A percentile compares a stretch with the other conserved stretches of the same genome.
These are phyloP conservation scores for Cryptocheilus praepositus DNA, from an alignment of 2,888 invertebrate species.

Conservation along the genomic window DNA sequence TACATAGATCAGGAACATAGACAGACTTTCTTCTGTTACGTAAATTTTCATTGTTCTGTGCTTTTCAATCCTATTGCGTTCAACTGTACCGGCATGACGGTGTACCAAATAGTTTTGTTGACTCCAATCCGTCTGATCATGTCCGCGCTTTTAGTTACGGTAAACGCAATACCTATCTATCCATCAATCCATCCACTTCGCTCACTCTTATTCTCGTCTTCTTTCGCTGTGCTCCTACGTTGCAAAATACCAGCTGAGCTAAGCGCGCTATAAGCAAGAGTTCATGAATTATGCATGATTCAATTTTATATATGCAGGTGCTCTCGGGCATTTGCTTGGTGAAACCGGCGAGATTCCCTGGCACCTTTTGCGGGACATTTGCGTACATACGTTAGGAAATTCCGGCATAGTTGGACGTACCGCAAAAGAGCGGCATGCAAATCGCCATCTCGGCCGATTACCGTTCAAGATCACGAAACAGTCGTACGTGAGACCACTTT, in stretches of 20 bases:
- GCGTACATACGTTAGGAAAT: conserved; percentile 46
- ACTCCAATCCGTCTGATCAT: not conserved
- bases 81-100: too few relatives aligned
- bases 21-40: too few relatives aligned
- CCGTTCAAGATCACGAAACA: conserved; percentile 32
- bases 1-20: too few relatives aligned
- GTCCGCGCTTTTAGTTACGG: conserved; percentile 31
- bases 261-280: conserved; percentile 53
- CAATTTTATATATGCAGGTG: conserved; percentile 59
- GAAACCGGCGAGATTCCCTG: conserved; percentile 56
- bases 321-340: conserved; percentile 55
- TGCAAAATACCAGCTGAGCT: conserved; percentile 50
- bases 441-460: conserved; percentile 32
- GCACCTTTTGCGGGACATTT: conserved; percentile 47
- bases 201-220: not conserved
- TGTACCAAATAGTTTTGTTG: too few relatives aligned
- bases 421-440: conserved; percentile 31
- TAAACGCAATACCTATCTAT: conserved; percentile 46
- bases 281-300: conserved; percentile 67
- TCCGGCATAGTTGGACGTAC: conserved; percentile 44
- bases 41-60: too few relatives aligned
- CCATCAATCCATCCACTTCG: conserved; percentile 36
- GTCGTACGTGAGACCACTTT: not conserved
- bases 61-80: too few relatives aligned
- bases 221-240: conserved; percentile 34